phyloP scores from a whole-genome alignment of 35 echinoderm and acorn worm genomes.

The Ptychodera flava region DNA sequence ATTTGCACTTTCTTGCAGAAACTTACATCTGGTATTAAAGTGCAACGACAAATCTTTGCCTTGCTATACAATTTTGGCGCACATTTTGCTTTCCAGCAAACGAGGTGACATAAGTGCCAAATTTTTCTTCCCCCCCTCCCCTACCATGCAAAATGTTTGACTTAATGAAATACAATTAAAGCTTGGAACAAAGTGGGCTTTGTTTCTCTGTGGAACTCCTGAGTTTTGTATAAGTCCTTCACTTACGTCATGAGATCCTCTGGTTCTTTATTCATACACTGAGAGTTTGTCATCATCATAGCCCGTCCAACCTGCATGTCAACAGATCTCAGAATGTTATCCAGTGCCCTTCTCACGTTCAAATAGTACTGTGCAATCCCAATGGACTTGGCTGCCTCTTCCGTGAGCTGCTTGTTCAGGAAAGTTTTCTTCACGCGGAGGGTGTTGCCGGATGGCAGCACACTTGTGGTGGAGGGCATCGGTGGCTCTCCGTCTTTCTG shows the following conservation, averaged over 20 bases:
- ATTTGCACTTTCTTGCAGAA: too few species aligned
- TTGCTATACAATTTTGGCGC: too few species aligned
- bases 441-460: conserved; percentile 97
- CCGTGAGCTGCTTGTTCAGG: conserved; percentile 87
- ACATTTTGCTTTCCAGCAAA: too few species aligned
- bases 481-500: conserved; percentile 92
- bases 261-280: conserved; percentile 88
- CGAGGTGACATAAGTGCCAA: too few species aligned
- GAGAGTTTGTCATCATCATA: conserved; percentile 93
- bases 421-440: conserved; percentile 85
- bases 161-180: too few species aligned
- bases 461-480: conserved; percentile 90
- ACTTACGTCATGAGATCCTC: conserved; percentile 99
- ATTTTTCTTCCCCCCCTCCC: too few species aligned
- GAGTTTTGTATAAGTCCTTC: background rate
- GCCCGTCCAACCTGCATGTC: conserved; percentile 70
- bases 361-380: conserved; percentile 68
- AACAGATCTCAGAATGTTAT: conserved; percentile 70
- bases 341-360: conserved; percentile 70
- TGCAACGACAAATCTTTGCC: too few species aligned
- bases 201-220: conserved; percentile 50
- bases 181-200: too few species aligned
- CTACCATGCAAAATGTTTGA: too few species aligned
- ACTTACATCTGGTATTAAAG: too few species aligned
- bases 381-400: conserved; percentile 86